phyloP scores from a whole-genome alignment of 2,113 vertebrate genomes.

The Marmota flaviventris region DNA sequence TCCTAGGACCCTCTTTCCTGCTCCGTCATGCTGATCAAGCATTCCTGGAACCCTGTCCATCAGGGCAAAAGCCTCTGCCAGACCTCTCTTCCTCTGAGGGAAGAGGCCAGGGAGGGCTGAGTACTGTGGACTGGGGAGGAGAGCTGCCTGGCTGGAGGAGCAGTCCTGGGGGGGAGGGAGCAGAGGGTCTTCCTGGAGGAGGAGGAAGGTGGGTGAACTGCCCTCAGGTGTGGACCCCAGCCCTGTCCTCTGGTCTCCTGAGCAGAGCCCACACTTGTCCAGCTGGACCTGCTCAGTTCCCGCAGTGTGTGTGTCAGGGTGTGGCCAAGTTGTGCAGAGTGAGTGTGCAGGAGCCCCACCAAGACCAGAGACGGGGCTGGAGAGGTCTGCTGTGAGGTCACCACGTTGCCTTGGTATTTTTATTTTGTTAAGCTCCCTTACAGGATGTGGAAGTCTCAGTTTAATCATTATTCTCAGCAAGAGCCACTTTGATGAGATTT shows the following conservation, averaged over 20 bases:
- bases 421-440: neutral
- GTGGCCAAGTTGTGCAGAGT: too few species aligned
- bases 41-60: neutral
- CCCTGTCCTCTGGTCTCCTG: neutral
- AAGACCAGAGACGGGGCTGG: neutral
- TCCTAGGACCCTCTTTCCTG: neutral
- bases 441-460: neutral
- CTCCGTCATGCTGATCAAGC: neutral
- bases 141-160: neutral
- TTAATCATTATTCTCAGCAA: neutral
- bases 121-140: too few species aligned
- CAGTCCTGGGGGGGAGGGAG: neutral
- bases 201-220: too few species aligned
- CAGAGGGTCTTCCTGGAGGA: neutral
- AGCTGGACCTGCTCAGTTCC: too few species aligned
- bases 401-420: neutral
- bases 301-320: too few species aligned
- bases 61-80: too few species aligned
- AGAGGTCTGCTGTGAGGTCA: rapidly evolving
- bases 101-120: neutral
- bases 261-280: neutral
- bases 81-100: too few species aligned
- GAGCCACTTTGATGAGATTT: neutral
- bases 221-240: neutral
- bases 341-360: too few species aligned